Percentiles rank a stretch among this genome's conserved stretches.
These are phyloP conservation scores for Oscheius sp. DNA, from an alignment of 1,140 invertebrate species.

Conservation along the genomic window DNA sequence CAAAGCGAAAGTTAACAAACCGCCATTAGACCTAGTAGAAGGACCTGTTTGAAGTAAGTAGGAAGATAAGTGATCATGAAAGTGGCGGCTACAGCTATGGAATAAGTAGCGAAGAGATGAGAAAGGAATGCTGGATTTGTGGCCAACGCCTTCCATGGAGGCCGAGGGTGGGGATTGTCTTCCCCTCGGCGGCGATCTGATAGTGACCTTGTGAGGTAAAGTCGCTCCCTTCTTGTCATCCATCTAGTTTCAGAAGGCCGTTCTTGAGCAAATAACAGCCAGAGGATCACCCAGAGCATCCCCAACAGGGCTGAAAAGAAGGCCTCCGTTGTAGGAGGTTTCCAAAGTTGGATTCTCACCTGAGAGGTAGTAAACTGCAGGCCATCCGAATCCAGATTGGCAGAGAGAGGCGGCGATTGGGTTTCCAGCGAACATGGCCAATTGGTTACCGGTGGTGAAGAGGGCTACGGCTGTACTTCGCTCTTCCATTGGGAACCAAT, in stretches of 20 bases:
- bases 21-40: conserved; percentile 35
- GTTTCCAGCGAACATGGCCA: conserved; percentile 35
- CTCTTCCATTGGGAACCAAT: conserved; percentile 46
- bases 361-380: conserved; percentile 47
- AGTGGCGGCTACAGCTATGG: conserved; percentile 44
- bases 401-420: conserved; percentile 44
- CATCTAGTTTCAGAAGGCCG: neutral
- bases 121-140: conserved; percentile 28
- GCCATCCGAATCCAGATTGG: conserved; percentile 37
- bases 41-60: conserved; percentile 48
- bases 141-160: conserved; percentile 15
- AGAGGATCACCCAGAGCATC: neutral
- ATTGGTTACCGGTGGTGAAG: conserved; percentile 44
- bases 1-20: conserved; percentile 12
- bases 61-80: conserved; percentile 47
- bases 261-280: neutral
- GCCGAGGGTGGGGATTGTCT: neutral
- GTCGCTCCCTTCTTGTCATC: neutral
- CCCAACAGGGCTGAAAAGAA: neutral
- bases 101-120: conserved; percentile 41
- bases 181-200: neutral
- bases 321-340: neutral
- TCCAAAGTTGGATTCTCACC: conserved; percentile 26
- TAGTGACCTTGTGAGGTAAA: neutral
- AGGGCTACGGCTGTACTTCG: conserved; percentile 43